Evolutionary conservation across 2,113 vertebrate species (phyloP), one percentile per base, ranked within the genome.

Genomic region (Pimephales promelas): DNA sequence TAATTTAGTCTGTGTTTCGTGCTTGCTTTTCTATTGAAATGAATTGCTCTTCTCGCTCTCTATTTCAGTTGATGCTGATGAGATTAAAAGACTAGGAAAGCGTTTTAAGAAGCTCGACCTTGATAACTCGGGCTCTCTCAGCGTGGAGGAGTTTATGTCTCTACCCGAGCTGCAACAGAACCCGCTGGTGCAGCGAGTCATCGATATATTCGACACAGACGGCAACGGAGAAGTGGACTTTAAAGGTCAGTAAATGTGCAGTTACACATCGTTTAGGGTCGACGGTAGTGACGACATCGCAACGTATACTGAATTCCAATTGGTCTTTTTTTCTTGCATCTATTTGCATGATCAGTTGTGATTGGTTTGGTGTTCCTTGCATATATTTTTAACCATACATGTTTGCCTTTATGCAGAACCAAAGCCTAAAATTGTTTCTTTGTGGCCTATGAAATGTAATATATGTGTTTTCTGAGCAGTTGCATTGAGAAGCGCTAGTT

Each of bases 151-250:
- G 91, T 98, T 98, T 86, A 97, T 98, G 97, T 98, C 97, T 66
- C 86, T 98, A 87, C 97, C 97, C 0, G 97, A 98, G 89, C 93
- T 98, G 77, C 97, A 98, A 89, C 97, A 98, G 94, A 98, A 98
- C 82, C 97, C 97, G 0, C 92, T 98, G 82, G 97, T 98, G 47
- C 97, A 98, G 88, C 95, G 97, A 92, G 97, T 98, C 89, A 98
- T 98, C 92, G 97, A 98, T 90, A 97, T 97, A 92, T 98, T 98
- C 75, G 97, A 98, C 92, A 98, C 97, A 0, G 97, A 98, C 13
- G 97, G 97, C n/a, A 98, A 98, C 36, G 97, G 97, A 80, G 97
- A 98, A 87, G 97, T 98, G 83, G 97, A 98, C 92, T 98, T 98
- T 87, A 98, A 97, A 96, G 97, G 97, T 98, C 94, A 24, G 22